A percentile compares a stretch with the other conserved stretches of the same genome.
phyloP scores from a whole-genome alignment of 2,797 vertebrate species.

The Eutrigla gurnardus region DNA sequence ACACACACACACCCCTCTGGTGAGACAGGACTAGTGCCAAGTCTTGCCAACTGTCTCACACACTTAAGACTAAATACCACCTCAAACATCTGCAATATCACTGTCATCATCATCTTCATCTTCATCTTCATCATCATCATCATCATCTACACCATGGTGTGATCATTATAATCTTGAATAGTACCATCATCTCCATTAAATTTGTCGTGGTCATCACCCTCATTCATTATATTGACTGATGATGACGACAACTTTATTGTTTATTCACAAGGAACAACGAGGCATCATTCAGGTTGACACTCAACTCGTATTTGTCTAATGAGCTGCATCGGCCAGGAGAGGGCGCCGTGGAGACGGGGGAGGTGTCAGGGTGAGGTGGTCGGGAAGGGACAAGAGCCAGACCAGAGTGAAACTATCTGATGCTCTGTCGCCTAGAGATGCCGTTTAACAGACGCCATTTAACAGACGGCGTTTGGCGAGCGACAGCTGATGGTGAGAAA shows the following conservation, averaged over 20 bases:
- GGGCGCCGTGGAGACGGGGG: slow-evolving; percentile 4
- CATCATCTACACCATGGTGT: not conserved
- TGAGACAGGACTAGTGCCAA: slow-evolving; percentile 63
- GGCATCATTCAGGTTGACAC: slow-evolving; percentile 39
- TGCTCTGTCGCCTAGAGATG: not conserved
- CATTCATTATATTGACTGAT: slow-evolving; percentile 1
- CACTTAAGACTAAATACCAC: slow-evolving; percentile 55
- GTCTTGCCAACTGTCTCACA: slow-evolving; percentile 69
- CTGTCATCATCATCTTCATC: not conserved
- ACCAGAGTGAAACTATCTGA: slow-evolving; percentile 7
- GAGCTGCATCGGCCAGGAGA: slow-evolving; percentile 39
- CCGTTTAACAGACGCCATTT: slow-evolving; percentile 22
- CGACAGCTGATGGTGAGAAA: slow-evolving; percentile 10
- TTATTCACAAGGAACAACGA: slow-evolving; percentile 41
- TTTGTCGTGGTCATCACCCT: no score
- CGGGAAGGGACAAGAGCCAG: not conserved
- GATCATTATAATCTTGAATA: not conserved
- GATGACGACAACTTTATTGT: slow-evolving; percentile 49
- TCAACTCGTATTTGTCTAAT: slow-evolving; percentile 51
- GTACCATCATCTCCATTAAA: no score
- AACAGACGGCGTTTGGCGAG: slow-evolving; percentile 33
- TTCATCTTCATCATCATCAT: not conserved
- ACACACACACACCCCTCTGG: slow-evolving; percentile 31
- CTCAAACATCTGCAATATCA: slow-evolving; percentile 27
- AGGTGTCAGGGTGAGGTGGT: not conserved